These are phyloP conservation scores for Nipponacmea schrenckii DNA, from an alignment of 2,888 invertebrate species.

Conservation along the genomic window DNA sequence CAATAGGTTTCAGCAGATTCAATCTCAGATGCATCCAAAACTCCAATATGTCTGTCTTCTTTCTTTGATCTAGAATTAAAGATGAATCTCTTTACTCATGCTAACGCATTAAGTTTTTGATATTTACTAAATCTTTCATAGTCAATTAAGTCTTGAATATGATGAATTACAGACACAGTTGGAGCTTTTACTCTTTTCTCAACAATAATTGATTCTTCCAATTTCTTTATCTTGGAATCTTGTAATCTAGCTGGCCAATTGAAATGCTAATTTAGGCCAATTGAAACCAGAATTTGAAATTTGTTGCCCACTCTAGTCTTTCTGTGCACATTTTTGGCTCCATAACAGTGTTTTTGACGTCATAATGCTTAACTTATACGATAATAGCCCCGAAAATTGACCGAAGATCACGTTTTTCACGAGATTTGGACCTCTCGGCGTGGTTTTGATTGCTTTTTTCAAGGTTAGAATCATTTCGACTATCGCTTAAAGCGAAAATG, in stretches of 20 bases:
- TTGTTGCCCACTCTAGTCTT: no score
- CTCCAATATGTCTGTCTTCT: background rate
- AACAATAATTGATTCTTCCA: background rate
- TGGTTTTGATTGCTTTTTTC: no score
- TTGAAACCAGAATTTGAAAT: no score
- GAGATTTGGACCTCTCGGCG: no score
- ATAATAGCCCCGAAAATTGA: no score
- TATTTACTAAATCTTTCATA: constrained; percentile 4
- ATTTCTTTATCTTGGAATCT: background rate
- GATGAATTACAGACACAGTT: background rate
- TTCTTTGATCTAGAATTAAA: background rate
- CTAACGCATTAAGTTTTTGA: background rate
- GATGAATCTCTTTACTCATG: background rate
- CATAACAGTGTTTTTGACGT: no score
- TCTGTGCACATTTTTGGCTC: no score
- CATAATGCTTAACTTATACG: no score
- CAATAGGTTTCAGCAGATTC: background rate
- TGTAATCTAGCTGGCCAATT: background rate
- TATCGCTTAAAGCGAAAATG: no score
- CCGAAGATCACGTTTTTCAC: no score
- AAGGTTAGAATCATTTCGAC: no score
- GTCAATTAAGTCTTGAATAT: background rate
- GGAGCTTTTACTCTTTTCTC: background rate
- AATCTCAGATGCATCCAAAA: background rate
- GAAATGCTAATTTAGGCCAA: no score